Evolutionary conservation across 2,888 invertebrate species (phyloP), one percentile per base, ranked within the genome.

Genomic region (Antheraea assamensis): DNA sequence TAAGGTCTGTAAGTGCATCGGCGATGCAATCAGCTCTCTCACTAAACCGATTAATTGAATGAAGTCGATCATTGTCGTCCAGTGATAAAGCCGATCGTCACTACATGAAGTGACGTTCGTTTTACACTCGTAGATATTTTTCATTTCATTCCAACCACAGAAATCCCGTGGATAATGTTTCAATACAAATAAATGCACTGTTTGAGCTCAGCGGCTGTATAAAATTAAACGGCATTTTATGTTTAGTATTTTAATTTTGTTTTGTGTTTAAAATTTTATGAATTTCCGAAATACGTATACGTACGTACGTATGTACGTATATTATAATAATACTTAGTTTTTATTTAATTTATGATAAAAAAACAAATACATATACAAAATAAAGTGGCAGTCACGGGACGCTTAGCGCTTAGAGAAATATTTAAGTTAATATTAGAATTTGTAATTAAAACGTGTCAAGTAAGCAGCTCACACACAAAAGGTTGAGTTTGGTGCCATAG

Each of bases 51-150:
- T 79, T 78, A 78, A 77, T 76, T 75, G 74, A 77, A 82, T 83
- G 78, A 80, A 79, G 74, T 81, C 80, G 80, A 81, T 83, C 79
- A 78, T 77, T 78, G 79, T 75, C 72, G 66, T 77, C 74, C 74
- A 77, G 77, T 78, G 75, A n/a, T 72, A 74, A 71, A 71, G 58
- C 72, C 71, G 61, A 52, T 55, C 42, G 73, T 75, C 71, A 74
- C 72, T 75, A 72, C 66, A 74, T 75, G 70, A 71, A 73, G 72
- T 74, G 75, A 68, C 49, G 75, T 71, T 79, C 71, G 35, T 64
- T 71, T 77, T 73, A 66, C 52, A 68, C 64, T n/a, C 61, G 71
- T 61, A 75, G 72, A 58, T 71, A 75, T 79, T 77, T 82, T 73
- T 74, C 71, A 76, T 75, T 79, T 79, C 76, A 82, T 73, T 31